A percentile compares a stretch with the other conserved stretches of the same genome.
Conservation (phyloP, 2,888 invertebrate species). For the Drosophila atripex region DNA sequence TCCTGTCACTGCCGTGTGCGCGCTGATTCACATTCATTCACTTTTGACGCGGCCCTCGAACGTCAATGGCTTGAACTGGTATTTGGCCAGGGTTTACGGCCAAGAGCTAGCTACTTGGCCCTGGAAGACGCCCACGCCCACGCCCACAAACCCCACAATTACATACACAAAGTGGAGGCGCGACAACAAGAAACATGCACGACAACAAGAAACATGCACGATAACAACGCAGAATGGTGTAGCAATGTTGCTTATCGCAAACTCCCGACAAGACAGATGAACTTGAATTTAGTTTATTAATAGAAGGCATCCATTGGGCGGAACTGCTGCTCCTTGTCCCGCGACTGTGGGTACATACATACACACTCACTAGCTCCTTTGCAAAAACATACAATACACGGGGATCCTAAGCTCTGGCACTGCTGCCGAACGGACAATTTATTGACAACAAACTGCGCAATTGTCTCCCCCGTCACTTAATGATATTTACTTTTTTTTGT, state of each 20-base stretch:
- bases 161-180: conserved; percentile 26
- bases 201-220: conserved; percentile 21
- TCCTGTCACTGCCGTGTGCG: conserved; percentile 10
- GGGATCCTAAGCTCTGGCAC: not conserved
- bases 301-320: not conserved
- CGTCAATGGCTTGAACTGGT: conserved; percentile 43
- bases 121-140: conserved; percentile 59
- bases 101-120: conserved; percentile 28
- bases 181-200: not conserved
- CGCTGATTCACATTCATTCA: conserved; percentile 59
- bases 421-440: conserved; percentile 1
- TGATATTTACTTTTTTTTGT: conserved; percentile 65
- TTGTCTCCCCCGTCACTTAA: conserved; percentile 43
- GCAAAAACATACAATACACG: not conserved
- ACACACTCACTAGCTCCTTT: conserved; percentile 13
- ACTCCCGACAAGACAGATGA: not conserved
- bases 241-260: conserved; percentile 17
- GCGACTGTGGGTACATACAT: conserved; percentile 50
- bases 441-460: conserved; percentile 64
- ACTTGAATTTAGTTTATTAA: not conserved
- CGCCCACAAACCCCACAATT: conserved; percentile 62
- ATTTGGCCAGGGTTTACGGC: conserved; percentile 50
- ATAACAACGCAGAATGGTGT: conserved; percentile 20
- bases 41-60: conserved; percentile 33
- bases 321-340: conserved; percentile 10